Evolutionary conservation across 2,113 vertebrate genomes (phyloP).

Genomic region (Struthidea cinerea): DNA sequence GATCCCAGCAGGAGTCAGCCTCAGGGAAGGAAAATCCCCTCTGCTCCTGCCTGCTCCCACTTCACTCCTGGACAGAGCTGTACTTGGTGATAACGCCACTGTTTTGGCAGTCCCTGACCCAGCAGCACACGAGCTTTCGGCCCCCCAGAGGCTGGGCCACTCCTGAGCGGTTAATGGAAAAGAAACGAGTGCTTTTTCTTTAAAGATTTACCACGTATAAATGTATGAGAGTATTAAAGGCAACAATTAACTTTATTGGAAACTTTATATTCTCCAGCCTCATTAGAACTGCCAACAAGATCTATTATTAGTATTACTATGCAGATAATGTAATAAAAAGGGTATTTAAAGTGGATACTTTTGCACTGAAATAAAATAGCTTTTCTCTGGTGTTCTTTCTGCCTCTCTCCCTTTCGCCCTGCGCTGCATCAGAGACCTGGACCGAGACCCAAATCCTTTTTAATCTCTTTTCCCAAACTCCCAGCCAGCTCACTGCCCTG

Average conservation of each 20-base stretch:
- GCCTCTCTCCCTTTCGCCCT: conserved; percentile 31
- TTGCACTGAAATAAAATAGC: conserved; percentile 71
- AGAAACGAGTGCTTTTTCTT: conserved; percentile 64
- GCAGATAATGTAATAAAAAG: conserved; percentile 83
- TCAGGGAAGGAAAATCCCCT: neutral
- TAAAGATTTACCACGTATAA: conserved; percentile 79
- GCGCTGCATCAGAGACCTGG: neutral
- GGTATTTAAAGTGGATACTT: conserved; percentile 79
- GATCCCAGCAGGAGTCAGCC: neutral
- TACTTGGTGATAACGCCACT: fast-evolving
- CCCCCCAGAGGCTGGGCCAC: neutral
- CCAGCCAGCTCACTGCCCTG: neutral
- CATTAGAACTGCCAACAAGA: conserved; percentile 82
- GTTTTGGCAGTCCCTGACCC: fast-evolving
- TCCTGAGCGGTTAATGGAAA: conserved; percentile 35
- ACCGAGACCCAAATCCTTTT: neutral
- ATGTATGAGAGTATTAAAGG: conserved; percentile 80
- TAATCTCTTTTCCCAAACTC: neutral
- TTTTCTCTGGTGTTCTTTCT: neutral
- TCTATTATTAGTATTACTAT: conserved; percentile 82
- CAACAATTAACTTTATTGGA: conserved; percentile 85
- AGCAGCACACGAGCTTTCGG: fast-evolving
- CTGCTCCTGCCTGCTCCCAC: neutral
- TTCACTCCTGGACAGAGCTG: fast-evolving
- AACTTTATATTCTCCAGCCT: conserved; percentile 81